Conservation (phyloP, 2,113 vertebrate genomes). For the Elgaria multicarinata region DNA sequence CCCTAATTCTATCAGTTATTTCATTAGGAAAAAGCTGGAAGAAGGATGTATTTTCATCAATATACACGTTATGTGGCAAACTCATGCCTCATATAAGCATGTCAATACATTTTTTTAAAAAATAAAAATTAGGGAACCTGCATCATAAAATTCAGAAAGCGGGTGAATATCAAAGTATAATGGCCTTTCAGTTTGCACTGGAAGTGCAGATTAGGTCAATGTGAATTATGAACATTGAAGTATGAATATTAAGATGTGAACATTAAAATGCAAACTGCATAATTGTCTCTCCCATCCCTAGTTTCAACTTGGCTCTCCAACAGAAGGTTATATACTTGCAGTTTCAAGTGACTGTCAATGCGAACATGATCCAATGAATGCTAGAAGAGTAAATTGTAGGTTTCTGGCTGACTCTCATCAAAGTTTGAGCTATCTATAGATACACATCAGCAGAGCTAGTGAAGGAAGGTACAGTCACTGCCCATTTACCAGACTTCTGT, state of each 20-base stretch:
- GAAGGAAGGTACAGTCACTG: constrained; percentile 31
- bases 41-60: neutral
- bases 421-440: neutral
- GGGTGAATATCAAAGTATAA: too few relatives aligned
- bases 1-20: too few relatives aligned
- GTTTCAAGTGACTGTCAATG: neutral
- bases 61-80: too few relatives aligned
- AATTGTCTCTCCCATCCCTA: constrained; percentile 10
- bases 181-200: neutral
- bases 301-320: neutral
- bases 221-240: neutral
- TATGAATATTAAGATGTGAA: neutral
- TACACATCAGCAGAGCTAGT: constrained; percentile 32
- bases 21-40: neutral
- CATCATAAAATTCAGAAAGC: too few relatives aligned
- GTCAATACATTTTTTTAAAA: too few relatives aligned
- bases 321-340: neutral
- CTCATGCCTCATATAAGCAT: too few relatives aligned
- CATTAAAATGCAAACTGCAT: neutral
- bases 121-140: too few relatives aligned
- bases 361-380: constrained; percentile 15
- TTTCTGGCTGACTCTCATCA: constrained; percentile 49
- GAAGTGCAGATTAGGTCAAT: neutral
- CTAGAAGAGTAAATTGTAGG: constrained; percentile 35
- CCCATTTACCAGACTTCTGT: constrained; percentile 45